Percentiles rank a stretch among this genome's conserved stretches.
Evolutionary conservation across 2,113 vertebrate species (phyloP).

Genomic region (Esox niger): DNA sequence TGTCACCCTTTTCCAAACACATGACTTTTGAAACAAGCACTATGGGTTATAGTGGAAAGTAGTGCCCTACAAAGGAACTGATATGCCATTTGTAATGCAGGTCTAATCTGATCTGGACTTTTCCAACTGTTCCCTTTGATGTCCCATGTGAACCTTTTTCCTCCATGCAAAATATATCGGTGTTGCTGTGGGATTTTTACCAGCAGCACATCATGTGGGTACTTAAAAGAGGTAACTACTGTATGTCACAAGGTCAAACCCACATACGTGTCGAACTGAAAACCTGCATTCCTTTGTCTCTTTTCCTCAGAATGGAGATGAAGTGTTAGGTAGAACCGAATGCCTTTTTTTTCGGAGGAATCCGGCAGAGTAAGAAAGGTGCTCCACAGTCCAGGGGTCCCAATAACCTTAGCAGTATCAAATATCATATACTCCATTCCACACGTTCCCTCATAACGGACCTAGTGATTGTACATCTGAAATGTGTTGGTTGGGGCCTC

Average conservation of each 20-base stretch:
- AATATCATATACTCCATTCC: background rate
- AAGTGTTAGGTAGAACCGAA: background rate
- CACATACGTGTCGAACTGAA: slow-evolving; percentile 33
- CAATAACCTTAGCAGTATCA: background rate
- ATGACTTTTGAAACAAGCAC: too few species aligned
- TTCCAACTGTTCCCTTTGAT: slow-evolving; percentile 48
- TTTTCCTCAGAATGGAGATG: slow-evolving; percentile 11
- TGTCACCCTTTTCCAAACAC: too few species aligned
- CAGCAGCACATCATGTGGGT: slow-evolving; percentile 48
- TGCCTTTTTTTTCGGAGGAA: background rate
- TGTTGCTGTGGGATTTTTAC: slow-evolving; percentile 26
- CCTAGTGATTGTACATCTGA: background rate
- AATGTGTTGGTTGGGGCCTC: background rate
- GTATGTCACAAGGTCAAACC: slow-evolving; percentile 34
- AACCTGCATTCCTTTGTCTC: slow-evolving; percentile 14
- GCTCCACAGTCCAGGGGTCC: background rate
- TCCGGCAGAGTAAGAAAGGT: background rate
- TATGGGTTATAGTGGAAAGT: too few species aligned
- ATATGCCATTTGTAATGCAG: too few species aligned
- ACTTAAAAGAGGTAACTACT: slow-evolving; percentile 34
- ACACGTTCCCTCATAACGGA: background rate
- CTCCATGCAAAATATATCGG: slow-evolving; percentile 17
- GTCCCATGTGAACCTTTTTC: slow-evolving; percentile 25
- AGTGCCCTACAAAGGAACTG: too few species aligned
- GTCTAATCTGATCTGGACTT: too few species aligned